Evolutionary conservation across 2,797 vertebrate genomes (phyloP).

Genomic region (Myiothlypis chrysogaster): DNA sequence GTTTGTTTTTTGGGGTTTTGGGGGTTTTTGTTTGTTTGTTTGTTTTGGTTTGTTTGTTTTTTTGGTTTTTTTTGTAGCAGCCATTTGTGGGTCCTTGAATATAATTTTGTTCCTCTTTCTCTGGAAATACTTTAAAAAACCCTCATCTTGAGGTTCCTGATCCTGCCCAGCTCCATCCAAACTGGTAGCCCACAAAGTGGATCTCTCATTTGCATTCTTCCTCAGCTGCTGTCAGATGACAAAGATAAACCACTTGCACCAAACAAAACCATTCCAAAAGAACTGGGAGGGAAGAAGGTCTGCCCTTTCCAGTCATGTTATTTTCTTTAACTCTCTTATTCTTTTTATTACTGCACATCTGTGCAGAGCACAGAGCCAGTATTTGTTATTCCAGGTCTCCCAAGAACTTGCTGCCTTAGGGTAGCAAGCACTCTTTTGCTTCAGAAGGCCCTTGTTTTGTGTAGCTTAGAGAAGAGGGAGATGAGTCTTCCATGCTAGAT

Average conservation of each 20-base stretch:
- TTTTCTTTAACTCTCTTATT: not conserved
- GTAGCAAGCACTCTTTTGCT: not conserved
- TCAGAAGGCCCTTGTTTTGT: not conserved
- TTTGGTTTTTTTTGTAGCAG: not conserved
- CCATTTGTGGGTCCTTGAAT: not conserved
- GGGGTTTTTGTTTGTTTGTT: no score
- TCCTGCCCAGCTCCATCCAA: not conserved
- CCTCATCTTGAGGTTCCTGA: not conserved
- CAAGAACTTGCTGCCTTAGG: not conserved
- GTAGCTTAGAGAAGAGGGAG: not conserved
- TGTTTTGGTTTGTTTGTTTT: not conserved
- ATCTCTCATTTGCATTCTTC: not conserved
- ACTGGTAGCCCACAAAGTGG: slow-evolving; percentile 35
- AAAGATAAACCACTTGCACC: slow-evolving; percentile 47
- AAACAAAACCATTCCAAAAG: slow-evolving; percentile 55
- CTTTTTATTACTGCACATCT: not conserved
- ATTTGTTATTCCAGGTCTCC: not conserved
- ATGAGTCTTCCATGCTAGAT: not conserved
- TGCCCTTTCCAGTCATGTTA: not conserved
- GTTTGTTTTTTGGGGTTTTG: not conserved
- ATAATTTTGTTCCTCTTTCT: not conserved
- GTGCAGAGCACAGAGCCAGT: slow-evolving; percentile 30
- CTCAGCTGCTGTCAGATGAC: slow-evolving; percentile 18
- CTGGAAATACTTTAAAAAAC: slow-evolving; percentile 14
- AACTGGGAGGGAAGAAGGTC: not conserved